Percentiles rank a stretch among this genome's conserved stretches.
Evolutionary conservation across 2,888 invertebrate species (phyloP).

Genomic region (Campoplex nolae): DNA sequence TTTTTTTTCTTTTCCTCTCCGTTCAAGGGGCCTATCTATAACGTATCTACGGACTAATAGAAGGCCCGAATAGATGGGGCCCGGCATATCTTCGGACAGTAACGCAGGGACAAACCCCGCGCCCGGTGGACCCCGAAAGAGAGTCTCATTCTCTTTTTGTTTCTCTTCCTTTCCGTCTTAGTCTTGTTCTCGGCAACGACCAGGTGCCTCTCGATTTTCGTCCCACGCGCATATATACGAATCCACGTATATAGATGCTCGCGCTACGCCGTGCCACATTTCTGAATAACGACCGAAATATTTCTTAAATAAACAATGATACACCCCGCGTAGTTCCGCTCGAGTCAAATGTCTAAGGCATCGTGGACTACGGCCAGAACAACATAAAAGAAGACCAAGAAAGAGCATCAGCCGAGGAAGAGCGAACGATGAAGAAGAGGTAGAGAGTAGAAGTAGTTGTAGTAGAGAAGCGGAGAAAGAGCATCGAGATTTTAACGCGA

Average conservation of each 20-base stretch:
- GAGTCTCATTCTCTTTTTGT: conserved; percentile 25
- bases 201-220: conserved; percentile 74
- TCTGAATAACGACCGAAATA: conserved; percentile 82
- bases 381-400: conserved; percentile 61
- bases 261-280: conserved; percentile 69
- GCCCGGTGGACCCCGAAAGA: conserved; percentile 1
- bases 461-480: conserved; percentile 50
- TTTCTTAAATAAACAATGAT: conserved; percentile 82
- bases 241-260: conserved; percentile 38
- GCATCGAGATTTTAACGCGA: conserved; percentile 70
- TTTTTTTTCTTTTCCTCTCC: conserved; percentile 13
- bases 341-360: conserved; percentile 49
- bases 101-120: conserved; percentile 27
- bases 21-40: conserved; percentile 57
- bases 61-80: conserved; percentile 69
- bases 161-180: conserved; percentile 35
- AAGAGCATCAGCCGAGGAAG: conserved; percentile 29
- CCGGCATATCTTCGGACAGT: conserved; percentile 63
- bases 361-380: conserved; percentile 30
- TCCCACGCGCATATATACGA: conserved; percentile 65
- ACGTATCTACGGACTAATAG: conserved; percentile 70
- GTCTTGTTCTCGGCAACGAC: conserved; percentile 54
- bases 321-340: conserved; percentile 71
- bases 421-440: conserved; percentile 37
- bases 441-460: conserved; percentile 40